phyloP scores from a whole-genome alignment of 2,888 invertebrate species.

The Drosophila aldrichi region DNA sequence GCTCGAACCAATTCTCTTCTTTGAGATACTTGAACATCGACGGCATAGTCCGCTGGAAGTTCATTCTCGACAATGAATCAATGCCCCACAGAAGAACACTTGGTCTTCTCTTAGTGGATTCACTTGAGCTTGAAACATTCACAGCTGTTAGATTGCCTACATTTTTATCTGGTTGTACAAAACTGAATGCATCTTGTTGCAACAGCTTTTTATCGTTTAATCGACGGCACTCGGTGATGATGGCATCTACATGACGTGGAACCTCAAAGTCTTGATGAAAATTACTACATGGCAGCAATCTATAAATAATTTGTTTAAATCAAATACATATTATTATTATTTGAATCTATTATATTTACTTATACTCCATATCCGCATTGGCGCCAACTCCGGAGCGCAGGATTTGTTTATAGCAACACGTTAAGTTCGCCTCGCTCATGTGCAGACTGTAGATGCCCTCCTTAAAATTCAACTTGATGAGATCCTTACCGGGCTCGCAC shows the following conservation, averaged over 20 bases:
- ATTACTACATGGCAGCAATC: constrained; percentile 69
- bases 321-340: too few relatives aligned
- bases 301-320: too few relatives aligned
- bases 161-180: constrained; percentile 83
- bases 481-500: constrained; percentile 83
- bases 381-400: constrained; percentile 68
- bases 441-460: constrained; percentile 59
- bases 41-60: constrained; percentile 91
- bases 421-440: constrained; percentile 57
- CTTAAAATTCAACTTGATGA: constrained; percentile 70
- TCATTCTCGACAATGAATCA: constrained; percentile 93
- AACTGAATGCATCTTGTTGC: constrained; percentile 86
- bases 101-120: too few relatives aligned
- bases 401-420: constrained; percentile 81
- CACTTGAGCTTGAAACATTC: too few relatives aligned
- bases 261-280: constrained; percentile 73
- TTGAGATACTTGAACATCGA: too few relatives aligned
- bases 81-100: constrained; percentile 93
- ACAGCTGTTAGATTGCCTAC: background rate
- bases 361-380: constrained; percentile 66
- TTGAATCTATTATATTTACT: too few relatives aligned
- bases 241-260: constrained; percentile 64
- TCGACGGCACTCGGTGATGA: constrained; percentile 83
- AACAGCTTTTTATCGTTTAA: constrained; percentile 63
- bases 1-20: constrained; percentile 89